Evolutionary conservation across 2,113 vertebrate species (phyloP).

Genomic region (Notechis scutatus): DNA sequence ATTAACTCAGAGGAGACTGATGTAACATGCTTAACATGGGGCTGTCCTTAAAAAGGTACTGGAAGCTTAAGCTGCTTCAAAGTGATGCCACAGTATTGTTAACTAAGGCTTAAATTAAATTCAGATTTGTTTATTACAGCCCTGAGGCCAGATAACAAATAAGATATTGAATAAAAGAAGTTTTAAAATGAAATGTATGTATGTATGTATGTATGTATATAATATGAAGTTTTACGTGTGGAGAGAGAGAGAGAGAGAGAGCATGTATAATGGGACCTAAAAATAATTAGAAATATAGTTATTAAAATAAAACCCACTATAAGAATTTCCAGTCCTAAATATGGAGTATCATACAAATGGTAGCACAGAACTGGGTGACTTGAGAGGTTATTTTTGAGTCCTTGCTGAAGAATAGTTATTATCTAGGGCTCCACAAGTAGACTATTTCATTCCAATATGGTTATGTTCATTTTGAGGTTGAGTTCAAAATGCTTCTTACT

Average conservation of each 20-base stretch:
- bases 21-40: background rate
- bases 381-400: background rate
- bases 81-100: background rate
- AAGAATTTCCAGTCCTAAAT: background rate
- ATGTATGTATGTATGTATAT: too few species aligned
- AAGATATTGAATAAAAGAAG: background rate
- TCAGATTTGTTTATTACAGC: background rate
- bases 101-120: background rate
- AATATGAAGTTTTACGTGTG: background rate
- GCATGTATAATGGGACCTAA: background rate
- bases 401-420: background rate
- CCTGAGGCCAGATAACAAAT: background rate
- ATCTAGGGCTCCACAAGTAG: background rate
- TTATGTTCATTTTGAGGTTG: background rate
- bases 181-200: background rate
- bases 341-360: background rate
- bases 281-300: background rate
- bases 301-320: background rate
- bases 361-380: background rate
- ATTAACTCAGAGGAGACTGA: background rate
- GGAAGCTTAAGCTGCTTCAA: background rate
- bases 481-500: background rate
- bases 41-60: background rate
- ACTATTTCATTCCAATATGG: background rate
- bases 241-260: background rate